phyloP scores from a whole-genome alignment of 1,140 invertebrate genomes.

The Drosophila parabipectinata region DNA sequence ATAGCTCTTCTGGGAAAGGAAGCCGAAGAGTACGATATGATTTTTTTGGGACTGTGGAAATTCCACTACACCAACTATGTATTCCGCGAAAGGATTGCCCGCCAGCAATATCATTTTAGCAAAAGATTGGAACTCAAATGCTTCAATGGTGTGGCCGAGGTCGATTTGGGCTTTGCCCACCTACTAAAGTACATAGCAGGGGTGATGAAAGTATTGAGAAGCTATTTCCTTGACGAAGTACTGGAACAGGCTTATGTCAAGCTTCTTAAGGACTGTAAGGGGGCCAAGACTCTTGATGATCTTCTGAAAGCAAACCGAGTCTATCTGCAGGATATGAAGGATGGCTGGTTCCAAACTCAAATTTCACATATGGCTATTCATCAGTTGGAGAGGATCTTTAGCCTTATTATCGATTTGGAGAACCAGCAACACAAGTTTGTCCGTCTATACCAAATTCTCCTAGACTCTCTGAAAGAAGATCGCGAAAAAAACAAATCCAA shows the following conservation, averaged over 20 bases:
- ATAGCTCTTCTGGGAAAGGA: constrained; percentile 17
- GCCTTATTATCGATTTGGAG: constrained; percentile 29
- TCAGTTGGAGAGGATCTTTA: constrained; percentile 21
- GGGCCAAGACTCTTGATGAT: constrained; percentile 30
- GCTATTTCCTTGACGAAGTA: constrained; percentile 21
- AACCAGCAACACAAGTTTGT: constrained; percentile 30
- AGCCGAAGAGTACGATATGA: constrained; percentile 14
- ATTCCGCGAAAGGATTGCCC: constrained; percentile 29
- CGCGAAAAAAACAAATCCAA: neutral
- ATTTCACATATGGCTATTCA: neutral
- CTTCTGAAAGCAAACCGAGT: constrained; percentile 23
- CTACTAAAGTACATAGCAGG: constrained; percentile 11
- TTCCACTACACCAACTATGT: constrained; percentile 53
- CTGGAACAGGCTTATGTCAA: constrained; percentile 14
- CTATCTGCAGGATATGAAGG: constrained; percentile 38
- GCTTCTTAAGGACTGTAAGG: neutral
- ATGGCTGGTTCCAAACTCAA: constrained; percentile 10
- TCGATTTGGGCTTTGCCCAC: constrained; percentile 3
- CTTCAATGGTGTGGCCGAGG: constrained; percentile 2
- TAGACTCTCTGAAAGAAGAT: constrained; percentile 2
- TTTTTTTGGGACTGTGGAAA: constrained; percentile 40
- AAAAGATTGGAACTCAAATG: neutral
- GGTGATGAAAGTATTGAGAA: constrained; percentile 23
- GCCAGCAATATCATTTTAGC: constrained; percentile 14
- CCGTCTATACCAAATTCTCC: neutral